Percentiles rank a stretch among this genome's conserved stretches.
Evolutionary conservation across 2,888 invertebrate species (phyloP).

Genomic region (Phlogophora meticulosa): DNA sequence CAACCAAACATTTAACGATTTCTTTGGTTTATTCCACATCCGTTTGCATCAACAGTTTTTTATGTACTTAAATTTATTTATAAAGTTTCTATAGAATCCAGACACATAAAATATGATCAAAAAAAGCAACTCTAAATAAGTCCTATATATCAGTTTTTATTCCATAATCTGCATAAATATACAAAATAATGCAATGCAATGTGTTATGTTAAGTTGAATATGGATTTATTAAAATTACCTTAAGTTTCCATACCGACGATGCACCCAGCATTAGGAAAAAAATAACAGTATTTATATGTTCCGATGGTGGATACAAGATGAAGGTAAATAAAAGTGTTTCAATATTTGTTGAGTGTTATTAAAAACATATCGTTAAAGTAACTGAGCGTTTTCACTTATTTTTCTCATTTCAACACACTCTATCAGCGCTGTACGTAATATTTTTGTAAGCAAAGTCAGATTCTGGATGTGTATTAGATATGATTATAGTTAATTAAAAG

Average conservation of each 20-base stretch:
- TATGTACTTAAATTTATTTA: too few relatives aligned
- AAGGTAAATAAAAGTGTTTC: not conserved
- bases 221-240: conserved; percentile 3
- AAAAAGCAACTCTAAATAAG: too few relatives aligned
- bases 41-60: too few relatives aligned
- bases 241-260: not conserved
- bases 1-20: too few relatives aligned
- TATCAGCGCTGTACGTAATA: not conserved
- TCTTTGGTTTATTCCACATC: too few relatives aligned
- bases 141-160: too few relatives aligned
- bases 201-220: not conserved
- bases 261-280: not conserved
- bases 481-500: not conserved
- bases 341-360: conserved; percentile 20
- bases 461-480: conserved; percentile 1
- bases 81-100: too few relatives aligned
- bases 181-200: not conserved
- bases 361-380: not conserved
- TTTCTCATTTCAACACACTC: not conserved
- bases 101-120: too few relatives aligned
- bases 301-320: conserved; percentile 3
- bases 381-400: not conserved
- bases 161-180: too few relatives aligned
- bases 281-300: conserved; percentile 21
- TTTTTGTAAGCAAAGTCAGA: not conserved